Percentiles rank a stretch among this genome's conserved stretches.
Evolutionary conservation across 2,888 invertebrate species (phyloP).

Genomic region (Lomographa bimaculata): DNA sequence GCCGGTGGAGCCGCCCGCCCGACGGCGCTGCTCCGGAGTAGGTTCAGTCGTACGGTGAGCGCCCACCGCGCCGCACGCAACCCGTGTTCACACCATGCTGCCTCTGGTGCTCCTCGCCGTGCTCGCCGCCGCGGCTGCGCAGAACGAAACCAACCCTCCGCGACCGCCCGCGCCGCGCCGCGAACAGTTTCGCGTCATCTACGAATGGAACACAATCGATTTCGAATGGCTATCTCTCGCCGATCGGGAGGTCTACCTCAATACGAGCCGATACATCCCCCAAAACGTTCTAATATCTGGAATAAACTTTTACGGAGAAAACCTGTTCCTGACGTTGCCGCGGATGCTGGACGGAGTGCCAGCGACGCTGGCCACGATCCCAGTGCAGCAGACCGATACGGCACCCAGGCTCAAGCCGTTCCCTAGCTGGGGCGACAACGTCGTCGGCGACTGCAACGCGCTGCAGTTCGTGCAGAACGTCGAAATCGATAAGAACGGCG

Average conservation of each 20-base stretch:
- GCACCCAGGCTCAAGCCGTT: conserved; percentile 86
- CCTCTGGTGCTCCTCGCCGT: conserved; percentile 55
- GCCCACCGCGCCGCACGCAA: conserved; percentile 66
- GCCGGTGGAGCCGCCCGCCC: conserved; percentile 31
- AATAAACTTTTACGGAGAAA: conserved; percentile 86
- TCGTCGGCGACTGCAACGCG: conserved; percentile 85
- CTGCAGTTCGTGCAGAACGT: conserved; percentile 90
- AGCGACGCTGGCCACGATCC: conserved; percentile 85
- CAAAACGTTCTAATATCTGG: conserved; percentile 88
- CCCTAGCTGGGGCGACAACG: conserved; percentile 88
- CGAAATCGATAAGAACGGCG: conserved; percentile 87
- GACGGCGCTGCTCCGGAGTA: conserved; percentile 48
- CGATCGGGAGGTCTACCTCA: conserved; percentile 78
- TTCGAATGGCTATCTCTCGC: conserved; percentile 86
- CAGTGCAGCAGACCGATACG: conserved; percentile 75
- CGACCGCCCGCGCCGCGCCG: conserved; percentile 59
- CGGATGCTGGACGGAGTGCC: conserved; percentile 88
- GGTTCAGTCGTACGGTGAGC: conserved; percentile 65
- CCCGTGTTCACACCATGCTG: conserved; percentile 56
- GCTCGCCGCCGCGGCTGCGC: conserved; percentile 69
- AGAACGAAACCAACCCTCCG: conserved; percentile 56
- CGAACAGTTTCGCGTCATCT: conserved; percentile 86
- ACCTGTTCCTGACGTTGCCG: conserved; percentile 87
- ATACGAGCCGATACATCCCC: conserved; percentile 84
- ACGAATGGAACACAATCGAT: conserved; percentile 89